Evolutionary conservation across 1,140 invertebrate genomes (phyloP).

Genomic region (Drosophila lacertosa): DNA sequence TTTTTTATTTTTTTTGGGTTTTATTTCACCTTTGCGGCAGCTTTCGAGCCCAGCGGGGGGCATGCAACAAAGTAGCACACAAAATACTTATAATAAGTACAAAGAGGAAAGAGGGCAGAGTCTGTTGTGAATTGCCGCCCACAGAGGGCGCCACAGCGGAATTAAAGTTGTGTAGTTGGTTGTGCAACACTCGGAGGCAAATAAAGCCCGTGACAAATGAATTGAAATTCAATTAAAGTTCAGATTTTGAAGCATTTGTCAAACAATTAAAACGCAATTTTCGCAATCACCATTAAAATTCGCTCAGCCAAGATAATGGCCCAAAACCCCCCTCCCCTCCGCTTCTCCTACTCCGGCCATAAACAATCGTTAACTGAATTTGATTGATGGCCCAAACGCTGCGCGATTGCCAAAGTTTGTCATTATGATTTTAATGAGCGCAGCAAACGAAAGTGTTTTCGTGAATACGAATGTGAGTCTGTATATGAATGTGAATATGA

Average conservation of each 20-base stretch:
- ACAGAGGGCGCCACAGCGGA: not conserved
- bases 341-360: not conserved
- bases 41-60: constrained; percentile 14
- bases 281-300: constrained; percentile 70
- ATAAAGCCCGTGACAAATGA: constrained; percentile 20
- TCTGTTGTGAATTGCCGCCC: not conserved
- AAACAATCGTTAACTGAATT: constrained; percentile 23
- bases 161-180: not conserved
- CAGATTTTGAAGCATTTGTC: constrained; percentile 38
- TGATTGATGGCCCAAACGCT: constrained; percentile 63
- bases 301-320: constrained; percentile 45
- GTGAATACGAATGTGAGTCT: constrained; percentile 6
- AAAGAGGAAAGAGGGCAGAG: constrained; percentile 23
- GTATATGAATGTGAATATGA: constrained; percentile 4
- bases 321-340: not conserved
- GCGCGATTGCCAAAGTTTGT: constrained; percentile 25
- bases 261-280: constrained; percentile 71
- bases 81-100: constrained; percentile 9
- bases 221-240: constrained; percentile 45
- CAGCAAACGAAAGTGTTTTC: constrained; percentile 69
- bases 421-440: constrained; percentile 78
- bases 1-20: no score
- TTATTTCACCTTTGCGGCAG: constrained; percentile 53
- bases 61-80: constrained; percentile 14
- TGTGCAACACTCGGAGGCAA: not conserved